phyloP scores from a whole-genome alignment of 2,113 vertebrate species.

The Dasyprocta punctata region DNA sequence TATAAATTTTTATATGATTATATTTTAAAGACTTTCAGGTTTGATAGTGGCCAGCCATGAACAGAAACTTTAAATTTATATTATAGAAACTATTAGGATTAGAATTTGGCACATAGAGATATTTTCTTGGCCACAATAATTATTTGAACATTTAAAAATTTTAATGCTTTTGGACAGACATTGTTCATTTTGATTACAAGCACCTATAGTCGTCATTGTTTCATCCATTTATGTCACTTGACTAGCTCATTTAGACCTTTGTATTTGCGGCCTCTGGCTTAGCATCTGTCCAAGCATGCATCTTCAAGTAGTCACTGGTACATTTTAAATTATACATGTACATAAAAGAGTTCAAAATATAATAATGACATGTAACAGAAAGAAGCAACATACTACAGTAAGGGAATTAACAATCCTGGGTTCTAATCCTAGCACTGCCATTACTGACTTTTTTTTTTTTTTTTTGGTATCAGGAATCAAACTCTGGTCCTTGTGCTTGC shows the following conservation, averaged over 20 bases:
- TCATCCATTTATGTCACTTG: not conserved
- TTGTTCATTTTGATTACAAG: slow-evolving; percentile 17
- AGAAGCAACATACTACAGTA: not conserved
- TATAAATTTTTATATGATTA: too few relatives aligned
- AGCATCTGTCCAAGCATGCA: not conserved
- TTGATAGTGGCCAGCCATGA: not conserved
- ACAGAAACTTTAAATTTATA: slow-evolving; percentile 36
- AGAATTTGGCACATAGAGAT: slow-evolving; percentile 17
- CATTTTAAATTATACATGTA: not conserved
- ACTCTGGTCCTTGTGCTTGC: too few relatives aligned
- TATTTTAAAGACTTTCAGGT: slow-evolving; percentile 45
- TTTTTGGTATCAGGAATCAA: too few relatives aligned
- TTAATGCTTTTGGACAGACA: slow-evolving; percentile 22
- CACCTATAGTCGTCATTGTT: not conserved
- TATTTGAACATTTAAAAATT: slow-evolving; percentile 48
- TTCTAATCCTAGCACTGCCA: not conserved
- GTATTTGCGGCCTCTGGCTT: not conserved
- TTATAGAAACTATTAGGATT: not conserved
- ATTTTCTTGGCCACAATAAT: not conserved
- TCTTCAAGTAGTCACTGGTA: slow-evolving; percentile 36
- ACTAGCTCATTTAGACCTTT: not conserved
- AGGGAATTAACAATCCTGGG: not conserved
- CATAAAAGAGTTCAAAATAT: not conserved
- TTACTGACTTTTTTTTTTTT: too few relatives aligned
- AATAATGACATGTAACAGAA: not conserved